Conservation (phyloP, 2,888 invertebrate species). For the Brachylomia viminalis region DNA sequence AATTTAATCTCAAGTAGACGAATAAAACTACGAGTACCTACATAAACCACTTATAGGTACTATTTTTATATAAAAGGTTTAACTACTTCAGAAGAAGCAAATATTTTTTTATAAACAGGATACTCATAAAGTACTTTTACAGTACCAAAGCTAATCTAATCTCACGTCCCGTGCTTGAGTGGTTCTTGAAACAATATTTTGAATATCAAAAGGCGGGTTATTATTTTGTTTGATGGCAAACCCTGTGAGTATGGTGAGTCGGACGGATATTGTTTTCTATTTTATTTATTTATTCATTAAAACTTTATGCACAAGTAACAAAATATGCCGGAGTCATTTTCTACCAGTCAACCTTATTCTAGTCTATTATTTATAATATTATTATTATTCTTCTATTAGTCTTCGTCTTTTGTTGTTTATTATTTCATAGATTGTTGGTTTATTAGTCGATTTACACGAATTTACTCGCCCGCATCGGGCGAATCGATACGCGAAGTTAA, state of each 20-base stretch:
- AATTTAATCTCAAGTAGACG: conserved; percentile 1
- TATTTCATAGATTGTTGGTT: too few relatives aligned
- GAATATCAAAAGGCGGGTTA: conserved; percentile 53
- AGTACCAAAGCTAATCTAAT: conserved; percentile 38
- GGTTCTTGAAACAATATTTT: conserved; percentile 54
- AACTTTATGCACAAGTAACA: too few relatives aligned
- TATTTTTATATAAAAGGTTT: conserved; percentile 4
- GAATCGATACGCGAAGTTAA: too few relatives aligned
- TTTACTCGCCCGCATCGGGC: too few relatives aligned
- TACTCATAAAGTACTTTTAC: conserved; percentile 20
- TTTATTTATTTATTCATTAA: not conserved
- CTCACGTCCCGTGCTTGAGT: conserved; percentile 50
- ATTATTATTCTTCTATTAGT: too few relatives aligned
- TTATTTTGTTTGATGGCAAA: conserved; percentile 55
- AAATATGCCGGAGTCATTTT: too few relatives aligned
- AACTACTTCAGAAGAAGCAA: conserved; percentile 9
- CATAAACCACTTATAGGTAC: not conserved
- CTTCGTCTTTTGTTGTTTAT: too few relatives aligned
- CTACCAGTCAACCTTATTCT: too few relatives aligned
- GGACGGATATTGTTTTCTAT: conserved; percentile 12
- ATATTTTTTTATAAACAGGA: conserved; percentile 35
- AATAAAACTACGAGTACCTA: not conserved
- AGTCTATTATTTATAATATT: too few relatives aligned
- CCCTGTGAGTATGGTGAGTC: conserved; percentile 1
- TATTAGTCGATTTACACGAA: too few relatives aligned